Evolutionary conservation across 2,888 invertebrate genomes (phyloP).

Genomic region (Melikaiella ostensackeni): DNA sequence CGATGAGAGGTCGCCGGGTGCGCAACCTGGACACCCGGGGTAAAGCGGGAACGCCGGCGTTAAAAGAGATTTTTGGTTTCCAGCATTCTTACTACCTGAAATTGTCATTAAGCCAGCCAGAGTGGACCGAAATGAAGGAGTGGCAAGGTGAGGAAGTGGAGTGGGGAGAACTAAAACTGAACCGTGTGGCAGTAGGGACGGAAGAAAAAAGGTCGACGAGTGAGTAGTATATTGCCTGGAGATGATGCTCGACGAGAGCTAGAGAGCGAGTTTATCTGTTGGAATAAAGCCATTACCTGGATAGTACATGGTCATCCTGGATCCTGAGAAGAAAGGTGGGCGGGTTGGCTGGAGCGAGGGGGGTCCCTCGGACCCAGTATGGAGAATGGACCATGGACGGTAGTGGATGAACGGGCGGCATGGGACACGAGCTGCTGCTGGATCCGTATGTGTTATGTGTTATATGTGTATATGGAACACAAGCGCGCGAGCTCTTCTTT

Average conservation of each 20-base stretch:
- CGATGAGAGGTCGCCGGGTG: conserved; percentile 49
- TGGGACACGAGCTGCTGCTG: conserved; percentile 45
- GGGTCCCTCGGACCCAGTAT: conserved; percentile 46
- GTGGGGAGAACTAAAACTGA: conserved; percentile 31
- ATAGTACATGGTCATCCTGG: conserved; percentile 59
- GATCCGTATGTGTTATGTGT: conserved; percentile 40
- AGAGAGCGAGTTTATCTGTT: conserved; percentile 59
- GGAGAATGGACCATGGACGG: conserved; percentile 48
- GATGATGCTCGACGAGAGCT: conserved; percentile 56
- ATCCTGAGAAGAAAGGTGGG: conserved; percentile 61
- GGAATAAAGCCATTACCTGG: conserved; percentile 66
- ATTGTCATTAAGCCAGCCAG: conserved; percentile 61
- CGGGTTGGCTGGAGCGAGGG: conserved; percentile 55
- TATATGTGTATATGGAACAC: conserved; percentile 25
- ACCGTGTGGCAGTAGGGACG: conserved; percentile 47
- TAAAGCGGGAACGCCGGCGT: conserved; percentile 49
- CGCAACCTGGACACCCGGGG: conserved; percentile 36
- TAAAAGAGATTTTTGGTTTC: conserved; percentile 58
- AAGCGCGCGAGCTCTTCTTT: conserved; percentile 33
- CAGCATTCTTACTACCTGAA: conserved; percentile 63
- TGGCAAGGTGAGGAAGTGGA: conserved; percentile 18
- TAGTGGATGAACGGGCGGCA: conserved; percentile 44
- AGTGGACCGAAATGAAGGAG: conserved; percentile 37
- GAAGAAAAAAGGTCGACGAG: conserved; percentile 53
- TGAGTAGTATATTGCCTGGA: conserved; percentile 57